Conservation (phyloP, 2,888 invertebrate genomes). For the Eristalis arbustorum region DNA sequence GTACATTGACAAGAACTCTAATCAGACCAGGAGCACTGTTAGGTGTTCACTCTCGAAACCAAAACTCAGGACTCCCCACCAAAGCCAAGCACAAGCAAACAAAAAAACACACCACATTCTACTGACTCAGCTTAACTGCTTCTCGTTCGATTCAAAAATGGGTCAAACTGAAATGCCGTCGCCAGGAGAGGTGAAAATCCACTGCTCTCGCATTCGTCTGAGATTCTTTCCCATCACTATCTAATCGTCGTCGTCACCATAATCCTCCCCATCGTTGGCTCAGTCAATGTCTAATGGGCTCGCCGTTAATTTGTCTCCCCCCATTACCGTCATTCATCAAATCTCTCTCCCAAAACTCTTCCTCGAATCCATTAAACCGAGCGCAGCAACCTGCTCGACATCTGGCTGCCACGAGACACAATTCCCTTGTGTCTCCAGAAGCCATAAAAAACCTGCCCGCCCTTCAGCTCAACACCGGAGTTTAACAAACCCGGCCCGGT, state of each 20-base stretch:
- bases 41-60: too few species aligned
- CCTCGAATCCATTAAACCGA: constrained; percentile 33
- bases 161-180: too few species aligned
- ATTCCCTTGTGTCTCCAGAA: constrained; percentile 40
- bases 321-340: constrained; percentile 25
- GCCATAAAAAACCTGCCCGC: constrained; percentile 35
- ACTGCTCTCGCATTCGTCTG: background rate
- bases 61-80: too few species aligned
- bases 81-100: too few species aligned
- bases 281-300: background rate
- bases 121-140: too few species aligned
- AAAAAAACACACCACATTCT: too few species aligned
- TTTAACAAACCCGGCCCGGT: constrained; percentile 55
- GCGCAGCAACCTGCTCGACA: constrained; percentile 51
- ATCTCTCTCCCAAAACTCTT: background rate
- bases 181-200: background rate
- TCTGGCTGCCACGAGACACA: constrained; percentile 53
- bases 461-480: constrained; percentile 28
- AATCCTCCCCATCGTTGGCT: background rate
- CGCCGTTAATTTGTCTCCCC: background rate
- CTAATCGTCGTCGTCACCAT: background rate
- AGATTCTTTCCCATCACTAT: background rate
- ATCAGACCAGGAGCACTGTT: too few species aligned
- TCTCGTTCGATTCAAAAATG: too few species aligned
- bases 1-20: too few species aligned